Base-by-base conservation (phyloP, 1,140 invertebrate genomes). In the Aphidius gifuensis region DNA sequence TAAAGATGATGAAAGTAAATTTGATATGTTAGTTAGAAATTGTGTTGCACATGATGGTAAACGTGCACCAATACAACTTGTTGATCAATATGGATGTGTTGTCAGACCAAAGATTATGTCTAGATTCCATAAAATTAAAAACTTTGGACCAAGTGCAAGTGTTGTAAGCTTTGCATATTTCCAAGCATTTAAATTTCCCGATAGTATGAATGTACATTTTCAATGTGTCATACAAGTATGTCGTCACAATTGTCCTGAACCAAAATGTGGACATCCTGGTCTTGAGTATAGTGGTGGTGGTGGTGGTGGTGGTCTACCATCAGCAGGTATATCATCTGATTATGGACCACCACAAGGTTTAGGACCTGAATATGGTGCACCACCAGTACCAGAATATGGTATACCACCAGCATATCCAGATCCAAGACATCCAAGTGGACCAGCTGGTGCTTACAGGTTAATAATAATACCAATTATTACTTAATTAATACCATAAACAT, bases 121-220 rank as follows among this genome's bases (percentile, higher is more conserved):
- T 66, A 79, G 91, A 77, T 97, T 97, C 88, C 92, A 94, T 68
- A 97, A 97, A 80, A 94, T 96, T 64, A 95, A 96, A 82, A 96
- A 96, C 83, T 97, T 96, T 65, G 94, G 94, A 1, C 90, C 92
- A 1, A 93, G 92, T 39, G 94, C 94, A 5, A 94, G 92, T 0
- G 94, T 96, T 0, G 91, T 97, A 2, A 93, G 92, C 54, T 97
- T 95, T 72, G 94, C 94, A 3, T 94, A 96, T 80, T 97, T 97
- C 90, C 92, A 94, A 81, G 94, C 94, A 1, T 97, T 96, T 82
- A 96, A 97, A 79, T 97, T 97, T 87, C 94, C 94, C 0, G 94
- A 97, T 75, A 95, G 92, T 9, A 96, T 96, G 94, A 95, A 96
- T 73, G 93, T 97, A 3, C 94, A 96, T 84, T 97, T 97, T 89